These are phyloP conservation scores for Dryobota labecula DNA, from an alignment of 2,888 invertebrate genomes.

Conservation along the genomic window DNA sequence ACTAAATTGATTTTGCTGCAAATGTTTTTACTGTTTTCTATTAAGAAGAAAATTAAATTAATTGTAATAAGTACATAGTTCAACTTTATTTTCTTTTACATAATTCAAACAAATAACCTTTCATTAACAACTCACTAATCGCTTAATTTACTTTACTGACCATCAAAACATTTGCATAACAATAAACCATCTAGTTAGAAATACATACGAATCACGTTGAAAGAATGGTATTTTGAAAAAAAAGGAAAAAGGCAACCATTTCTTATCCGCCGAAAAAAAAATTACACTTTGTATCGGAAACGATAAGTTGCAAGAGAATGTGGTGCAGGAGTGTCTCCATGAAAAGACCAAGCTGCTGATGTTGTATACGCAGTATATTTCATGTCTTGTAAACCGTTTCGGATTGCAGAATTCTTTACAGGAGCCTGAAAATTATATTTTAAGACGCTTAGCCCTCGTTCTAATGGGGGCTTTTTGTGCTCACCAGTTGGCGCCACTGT, in stretches of 20 bases:
- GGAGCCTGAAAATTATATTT: conserved; percentile 64
- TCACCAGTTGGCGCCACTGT: too few species aligned
- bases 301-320: conserved; percentile 50
- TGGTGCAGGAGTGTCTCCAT: conserved; percentile 71
- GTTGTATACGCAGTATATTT: conserved; percentile 79
- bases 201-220: conserved; percentile 11
- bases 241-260: not conserved
- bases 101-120: conserved; percentile 28
- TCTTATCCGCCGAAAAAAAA: not conserved
- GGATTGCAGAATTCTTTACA: conserved; percentile 61
- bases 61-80: too few species aligned
- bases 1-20: not conserved
- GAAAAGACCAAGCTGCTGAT: conserved; percentile 84
- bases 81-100: conserved; percentile 38
- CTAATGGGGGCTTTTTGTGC: too few species aligned
- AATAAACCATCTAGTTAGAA: conserved; percentile 34
- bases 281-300: conserved; percentile 35
- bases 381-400: conserved; percentile 87
- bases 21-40: too few species aligned
- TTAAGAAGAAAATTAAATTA: too few species aligned
- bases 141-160: conserved; percentile 30
- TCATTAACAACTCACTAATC: conserved; percentile 12
- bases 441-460: not conserved
- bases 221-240: not conserved
- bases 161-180: conserved; percentile 43